Percentiles rank a stretch among this genome's conserved stretches.
These are phyloP conservation scores for Meriones psammophilus DNA, from an alignment of 2,797 vertebrate genomes.

Conservation along the genomic window DNA sequence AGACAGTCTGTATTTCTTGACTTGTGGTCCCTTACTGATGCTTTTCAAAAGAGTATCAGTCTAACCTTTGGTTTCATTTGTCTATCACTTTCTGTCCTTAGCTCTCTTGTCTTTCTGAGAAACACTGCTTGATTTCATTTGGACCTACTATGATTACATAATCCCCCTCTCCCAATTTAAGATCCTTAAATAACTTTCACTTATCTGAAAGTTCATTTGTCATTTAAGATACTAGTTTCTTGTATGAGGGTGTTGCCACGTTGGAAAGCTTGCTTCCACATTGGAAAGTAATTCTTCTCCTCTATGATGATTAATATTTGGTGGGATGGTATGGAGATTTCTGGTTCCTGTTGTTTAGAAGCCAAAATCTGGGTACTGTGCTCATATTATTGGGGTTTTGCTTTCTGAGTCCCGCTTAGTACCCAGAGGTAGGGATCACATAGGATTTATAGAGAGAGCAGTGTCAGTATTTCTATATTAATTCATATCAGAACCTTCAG, in stretches of 20 bases:
- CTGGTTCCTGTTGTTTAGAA: slow-evolving; percentile 45
- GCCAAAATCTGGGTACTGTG: background rate
- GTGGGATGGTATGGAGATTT: background rate
- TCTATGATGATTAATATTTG: slow-evolving; percentile 41
- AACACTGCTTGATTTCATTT: slow-evolving; percentile 2
- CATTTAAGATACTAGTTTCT: background rate
- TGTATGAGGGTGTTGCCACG: slow-evolving; percentile 12
- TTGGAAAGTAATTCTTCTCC: slow-evolving; percentile 46
- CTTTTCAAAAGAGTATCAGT: background rate
- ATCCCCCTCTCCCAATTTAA: background rate
- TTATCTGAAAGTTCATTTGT: background rate
- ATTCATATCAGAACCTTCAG: slow-evolving; percentile 16
- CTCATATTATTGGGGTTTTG: slow-evolving; percentile 20
- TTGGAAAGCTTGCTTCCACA: background rate
- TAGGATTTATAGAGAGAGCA: background rate
- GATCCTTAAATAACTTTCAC: slow-evolving; percentile 46
- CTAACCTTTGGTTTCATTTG: background rate
- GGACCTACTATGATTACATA: background rate
- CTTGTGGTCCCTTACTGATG: background rate
- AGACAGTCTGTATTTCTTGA: background rate
- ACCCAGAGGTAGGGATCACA: background rate
- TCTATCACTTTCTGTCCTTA: slow-evolving; percentile 12
- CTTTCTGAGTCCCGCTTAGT: background rate
- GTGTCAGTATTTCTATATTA: background rate
- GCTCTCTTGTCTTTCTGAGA: background rate